Evolutionary conservation across 2,888 invertebrate genomes (phyloP), one percentile per base, ranked within the genome.

Genomic region (Pristionchus fissidentatus): DNA sequence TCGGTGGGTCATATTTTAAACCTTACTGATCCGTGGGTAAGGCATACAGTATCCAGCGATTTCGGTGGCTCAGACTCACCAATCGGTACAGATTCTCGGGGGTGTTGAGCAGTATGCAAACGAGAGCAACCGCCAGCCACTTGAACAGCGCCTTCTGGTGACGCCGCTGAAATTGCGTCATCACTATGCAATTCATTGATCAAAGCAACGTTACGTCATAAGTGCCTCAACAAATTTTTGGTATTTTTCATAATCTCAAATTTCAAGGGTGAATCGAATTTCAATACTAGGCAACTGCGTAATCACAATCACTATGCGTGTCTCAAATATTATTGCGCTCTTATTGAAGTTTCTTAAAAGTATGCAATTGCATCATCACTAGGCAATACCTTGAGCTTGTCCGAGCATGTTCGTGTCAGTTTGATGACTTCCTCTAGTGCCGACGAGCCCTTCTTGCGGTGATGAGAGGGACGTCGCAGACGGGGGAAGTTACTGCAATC

Each of bases 341-440:
- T 15, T 49, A 49, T 10, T 10, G 49, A 49, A 19, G 49, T 10
- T 15, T 10, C 19, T 15, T 49, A 49, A 49, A 15, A 49, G 10
- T 10, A 49, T 15, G 19, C 49, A n/a, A n/a, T n/a, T n/a, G n/a
- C n/a, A n/a, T n/a, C n/a, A n/a, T n/a, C n/a, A n/a, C n/a, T n/a
- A 3, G 32, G 3, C 3, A 19, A 15, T 32, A 86, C 86, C 81
- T 84, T 86, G 19, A 86, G 35, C 26, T 83, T 84, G 32, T 84
- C 82, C 19, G 84, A 85, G 62, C 62, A 85, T 22, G 84, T 84
- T 38, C 86, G 13, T 2, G 86, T 85, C 52, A 86, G 46, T 62
- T 86, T 86, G 60, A 86, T 85, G 35, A 86, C 85, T 52, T 85
- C 86, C 13, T 86, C 86, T n/a, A 86, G 32, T 0, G 86, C 86